Conservation (phyloP, 2,113 vertebrate genomes). For the Rhinolophus ferrumequinum region DNA sequence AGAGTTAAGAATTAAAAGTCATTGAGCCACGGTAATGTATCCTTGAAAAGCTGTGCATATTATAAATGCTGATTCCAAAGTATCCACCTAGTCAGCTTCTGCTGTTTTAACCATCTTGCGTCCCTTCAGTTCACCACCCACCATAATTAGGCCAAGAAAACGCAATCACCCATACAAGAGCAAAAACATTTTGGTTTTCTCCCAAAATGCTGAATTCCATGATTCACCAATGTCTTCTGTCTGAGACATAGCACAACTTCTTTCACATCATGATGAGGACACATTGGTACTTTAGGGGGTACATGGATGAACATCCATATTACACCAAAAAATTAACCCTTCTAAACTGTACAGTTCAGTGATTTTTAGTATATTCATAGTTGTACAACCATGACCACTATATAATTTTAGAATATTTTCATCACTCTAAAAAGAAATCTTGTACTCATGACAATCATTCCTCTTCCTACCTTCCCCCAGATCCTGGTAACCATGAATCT, state of each 20-base stretch:
- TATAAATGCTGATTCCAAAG: not conserved
- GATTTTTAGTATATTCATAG: not conserved
- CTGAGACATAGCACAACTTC: not conserved
- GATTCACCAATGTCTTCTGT: not conserved
- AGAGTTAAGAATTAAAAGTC: not conserved
- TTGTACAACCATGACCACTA: not conserved
- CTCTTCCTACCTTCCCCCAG: not conserved
- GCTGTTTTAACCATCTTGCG: not conserved
- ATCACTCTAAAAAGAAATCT: not conserved
- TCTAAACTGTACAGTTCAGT: not conserved
- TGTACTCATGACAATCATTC: not conserved
- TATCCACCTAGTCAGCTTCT: too few relatives aligned
- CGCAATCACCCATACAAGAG: not conserved
- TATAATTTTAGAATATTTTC: constrained; percentile 30
- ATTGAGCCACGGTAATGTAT: not conserved
- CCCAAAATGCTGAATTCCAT: not conserved
- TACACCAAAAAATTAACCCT: not conserved
- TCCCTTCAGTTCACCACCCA: not conserved
- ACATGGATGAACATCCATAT: not conserved
- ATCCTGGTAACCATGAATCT: not conserved
- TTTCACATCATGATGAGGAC: not conserved
- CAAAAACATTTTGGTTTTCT: constrained; percentile 22
- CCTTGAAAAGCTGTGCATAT: not conserved
- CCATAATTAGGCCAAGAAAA: constrained; percentile 30
- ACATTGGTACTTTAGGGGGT: not conserved